Percentiles rank a stretch among this genome's conserved stretches.
phyloP scores from a whole-genome alignment of 2,888 invertebrate species.

The Julus scandinavius region DNA sequence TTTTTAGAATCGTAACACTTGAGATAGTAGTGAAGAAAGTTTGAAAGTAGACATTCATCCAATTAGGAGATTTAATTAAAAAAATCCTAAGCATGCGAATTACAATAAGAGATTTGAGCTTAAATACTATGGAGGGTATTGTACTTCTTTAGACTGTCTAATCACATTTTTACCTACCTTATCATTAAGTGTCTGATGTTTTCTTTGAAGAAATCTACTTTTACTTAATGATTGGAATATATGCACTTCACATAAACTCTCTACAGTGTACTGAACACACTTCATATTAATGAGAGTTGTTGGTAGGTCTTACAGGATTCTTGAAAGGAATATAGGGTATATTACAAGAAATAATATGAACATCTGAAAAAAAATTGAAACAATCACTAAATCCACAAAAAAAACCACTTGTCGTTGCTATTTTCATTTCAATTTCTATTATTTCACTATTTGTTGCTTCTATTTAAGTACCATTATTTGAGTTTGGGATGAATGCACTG shows the following conservation, averaged over 20 bases:
- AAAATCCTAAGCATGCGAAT: neutral
- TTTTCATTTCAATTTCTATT: too few species aligned
- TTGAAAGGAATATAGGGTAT: too few species aligned
- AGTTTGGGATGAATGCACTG: too few species aligned
- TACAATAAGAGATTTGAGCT: neutral
- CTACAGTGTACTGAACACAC: neutral
- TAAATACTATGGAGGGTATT: neutral
- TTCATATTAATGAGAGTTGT: neutral
- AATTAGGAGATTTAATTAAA: conserved; percentile 33
- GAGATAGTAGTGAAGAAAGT: neutral
- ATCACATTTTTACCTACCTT: neutral
- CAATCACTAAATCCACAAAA: too few species aligned
- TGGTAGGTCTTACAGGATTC: neutral
- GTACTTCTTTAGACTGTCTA: neutral
- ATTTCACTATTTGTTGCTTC: too few species aligned
- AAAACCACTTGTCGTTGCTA: too few species aligned
- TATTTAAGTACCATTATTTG: too few species aligned
- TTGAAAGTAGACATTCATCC: conserved; percentile 1
- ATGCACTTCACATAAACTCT: neutral
- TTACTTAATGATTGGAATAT: neutral
- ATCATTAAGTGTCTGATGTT: neutral
- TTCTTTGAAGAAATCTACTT: neutral
- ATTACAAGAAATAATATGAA: too few species aligned
- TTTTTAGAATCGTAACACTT: neutral
- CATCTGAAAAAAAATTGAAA: too few species aligned